These are phyloP conservation scores for Penelope pileata DNA, from an alignment of 2,113 vertebrate genomes.

Conservation along the genomic window DNA sequence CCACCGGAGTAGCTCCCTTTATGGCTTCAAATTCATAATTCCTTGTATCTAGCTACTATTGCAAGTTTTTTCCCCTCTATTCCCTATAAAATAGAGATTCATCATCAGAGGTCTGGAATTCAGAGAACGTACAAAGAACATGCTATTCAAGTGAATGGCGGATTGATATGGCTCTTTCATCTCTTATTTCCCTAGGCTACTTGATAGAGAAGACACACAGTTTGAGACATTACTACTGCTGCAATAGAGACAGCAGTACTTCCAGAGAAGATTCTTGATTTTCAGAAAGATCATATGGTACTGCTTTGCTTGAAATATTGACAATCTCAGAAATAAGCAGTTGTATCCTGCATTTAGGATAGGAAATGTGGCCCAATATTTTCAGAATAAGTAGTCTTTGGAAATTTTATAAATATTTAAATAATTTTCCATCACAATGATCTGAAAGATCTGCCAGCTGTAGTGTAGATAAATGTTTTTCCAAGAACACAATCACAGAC, in stretches of 20 bases:
- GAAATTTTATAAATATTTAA: neutral
- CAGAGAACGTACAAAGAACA: neutral
- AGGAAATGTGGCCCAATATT: rapidly evolving
- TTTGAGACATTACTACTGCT: neutral
- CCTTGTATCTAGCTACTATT: neutral
- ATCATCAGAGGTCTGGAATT: neutral
- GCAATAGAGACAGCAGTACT: neutral
- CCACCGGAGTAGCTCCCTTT: neutral
- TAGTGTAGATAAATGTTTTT: neutral
- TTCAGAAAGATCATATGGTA: neutral
- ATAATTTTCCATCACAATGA: rapidly evolving
- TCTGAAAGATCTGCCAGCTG: neutral
- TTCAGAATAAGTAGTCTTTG: neutral
- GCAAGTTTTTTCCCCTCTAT: neutral
- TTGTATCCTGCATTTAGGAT: neutral
- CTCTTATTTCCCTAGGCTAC: neutral
- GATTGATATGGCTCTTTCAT: neutral
- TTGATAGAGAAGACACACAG: neutral
- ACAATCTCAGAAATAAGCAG: neutral
- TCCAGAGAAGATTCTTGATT: neutral
- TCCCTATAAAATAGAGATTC: neutral
- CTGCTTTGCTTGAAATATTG: neutral
- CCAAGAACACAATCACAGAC: neutral
- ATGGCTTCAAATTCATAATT: neutral
- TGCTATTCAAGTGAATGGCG: neutral